These are phyloP conservation scores for Pithys albifrons DNA, from an alignment of 2,113 vertebrate genomes.

Conservation along the genomic window DNA sequence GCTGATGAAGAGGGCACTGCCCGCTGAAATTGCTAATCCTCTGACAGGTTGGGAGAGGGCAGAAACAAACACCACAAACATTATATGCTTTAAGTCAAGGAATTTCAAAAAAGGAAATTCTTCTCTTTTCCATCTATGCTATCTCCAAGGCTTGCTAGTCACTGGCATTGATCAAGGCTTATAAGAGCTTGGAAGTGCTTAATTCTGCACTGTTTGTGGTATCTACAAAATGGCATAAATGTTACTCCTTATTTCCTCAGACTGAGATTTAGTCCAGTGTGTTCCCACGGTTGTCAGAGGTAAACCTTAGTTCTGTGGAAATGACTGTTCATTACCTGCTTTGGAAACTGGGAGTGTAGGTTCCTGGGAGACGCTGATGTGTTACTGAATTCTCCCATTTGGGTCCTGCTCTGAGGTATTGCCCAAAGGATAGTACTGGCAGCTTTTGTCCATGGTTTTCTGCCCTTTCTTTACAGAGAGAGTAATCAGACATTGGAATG, in stretches of 20 bases:
- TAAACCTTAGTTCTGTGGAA: not conserved
- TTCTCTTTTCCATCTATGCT: not conserved
- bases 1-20: not conserved
- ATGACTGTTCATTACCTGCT: not conserved
- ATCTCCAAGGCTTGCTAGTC: not conserved
- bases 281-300: fast-evolving
- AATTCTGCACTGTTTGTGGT: not conserved
- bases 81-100: not conserved
- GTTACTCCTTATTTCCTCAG: not conserved
- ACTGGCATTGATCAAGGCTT: not conserved
- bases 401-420: not conserved
- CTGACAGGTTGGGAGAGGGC: not conserved
- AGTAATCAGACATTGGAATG: too few species aligned
- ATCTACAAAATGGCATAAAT: not conserved
- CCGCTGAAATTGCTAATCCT: not conserved
- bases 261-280: not conserved
- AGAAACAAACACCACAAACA: not conserved
- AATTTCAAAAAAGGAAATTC: not conserved
- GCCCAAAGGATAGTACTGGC: not conserved
- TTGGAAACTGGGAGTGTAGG: not conserved
- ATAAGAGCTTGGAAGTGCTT: not conserved
- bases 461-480: not conserved
- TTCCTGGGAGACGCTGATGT: not conserved
- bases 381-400: not conserved
- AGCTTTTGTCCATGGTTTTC: not conserved